Percentiles rank a stretch among this genome's conserved stretches.
These are phyloP conservation scores for Sicus ferrugineus DNA, from an alignment of 2,888 invertebrate genomes.

Conservation along the genomic window DNA sequence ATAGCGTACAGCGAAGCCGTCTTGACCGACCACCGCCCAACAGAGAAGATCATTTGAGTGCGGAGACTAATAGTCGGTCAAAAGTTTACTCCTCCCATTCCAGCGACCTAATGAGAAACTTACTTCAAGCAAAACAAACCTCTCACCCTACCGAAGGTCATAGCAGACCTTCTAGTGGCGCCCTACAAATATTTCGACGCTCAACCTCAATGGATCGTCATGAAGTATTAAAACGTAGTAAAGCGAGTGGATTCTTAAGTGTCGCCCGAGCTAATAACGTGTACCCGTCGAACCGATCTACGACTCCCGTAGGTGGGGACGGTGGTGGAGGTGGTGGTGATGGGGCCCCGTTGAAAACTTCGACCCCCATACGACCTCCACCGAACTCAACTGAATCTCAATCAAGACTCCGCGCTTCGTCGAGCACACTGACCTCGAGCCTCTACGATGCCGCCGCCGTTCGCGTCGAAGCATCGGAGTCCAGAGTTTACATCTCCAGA, in stretches of 20 bases:
- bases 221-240: conserved; percentile 52
- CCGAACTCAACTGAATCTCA: conserved; percentile 24
- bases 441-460: conserved; percentile 47
- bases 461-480: background rate
- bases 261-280: conserved; percentile 39
- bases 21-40: conserved; percentile 47
- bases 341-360: conserved; percentile 48
- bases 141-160: conserved; percentile 21
- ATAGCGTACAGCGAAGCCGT: conserved; percentile 42
- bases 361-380: conserved; percentile 49
- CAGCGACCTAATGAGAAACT: too few species aligned
- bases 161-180: conserved; percentile 40
- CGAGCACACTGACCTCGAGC: conserved; percentile 31
- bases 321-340: conserved; percentile 41
- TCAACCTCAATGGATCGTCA: conserved; percentile 59
- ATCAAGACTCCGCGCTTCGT: background rate
- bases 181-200: conserved; percentile 49
- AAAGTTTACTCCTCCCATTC: too few species aligned
- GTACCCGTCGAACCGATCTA: background rate
- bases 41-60: conserved; percentile 40
- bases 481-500: background rate
- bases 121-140: conserved; percentile 33
- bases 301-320: conserved; percentile 34
- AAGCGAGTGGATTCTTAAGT: conserved; percentile 31
- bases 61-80: conserved; percentile 44